Evolutionary conservation across 2,113 vertebrate species (phyloP).

Genomic region (Blennius ocellaris): DNA sequence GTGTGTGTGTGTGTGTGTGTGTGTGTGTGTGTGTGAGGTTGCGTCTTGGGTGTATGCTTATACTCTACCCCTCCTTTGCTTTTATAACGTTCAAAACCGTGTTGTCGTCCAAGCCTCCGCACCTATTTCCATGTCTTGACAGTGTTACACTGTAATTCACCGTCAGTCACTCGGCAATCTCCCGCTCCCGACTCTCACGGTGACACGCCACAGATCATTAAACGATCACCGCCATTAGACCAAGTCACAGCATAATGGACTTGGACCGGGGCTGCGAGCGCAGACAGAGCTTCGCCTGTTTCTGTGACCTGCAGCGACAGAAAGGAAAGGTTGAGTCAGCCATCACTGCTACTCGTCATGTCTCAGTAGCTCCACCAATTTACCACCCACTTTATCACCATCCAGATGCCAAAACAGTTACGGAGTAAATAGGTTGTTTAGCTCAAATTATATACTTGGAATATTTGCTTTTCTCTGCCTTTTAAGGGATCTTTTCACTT

Average conservation of each 20-base stretch:
- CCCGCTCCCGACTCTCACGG: constrained; percentile 30
- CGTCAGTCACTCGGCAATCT: constrained; percentile 54
- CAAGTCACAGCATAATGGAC: constrained; percentile 38
- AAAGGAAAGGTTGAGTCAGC: constrained; percentile 75
- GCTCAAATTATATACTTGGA: constrained; percentile 27
- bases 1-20: neutral
- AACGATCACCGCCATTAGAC: constrained; percentile 64
- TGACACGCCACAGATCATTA: constrained; percentile 65
- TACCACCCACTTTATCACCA: constrained; percentile 62
- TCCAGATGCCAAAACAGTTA: constrained; percentile 39
- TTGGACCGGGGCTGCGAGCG: constrained; percentile 33
- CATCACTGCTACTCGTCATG: constrained; percentile 58
- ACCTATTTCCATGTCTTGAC: constrained; percentile 58
- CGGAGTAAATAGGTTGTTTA: constrained; percentile 28
- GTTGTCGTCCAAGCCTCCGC: constrained; percentile 22
- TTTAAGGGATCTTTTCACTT: neutral
- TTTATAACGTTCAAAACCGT: constrained; percentile 15
- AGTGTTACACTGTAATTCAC: constrained; percentile 36
- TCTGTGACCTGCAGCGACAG: constrained; percentile 30
- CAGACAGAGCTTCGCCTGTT: constrained; percentile 74
- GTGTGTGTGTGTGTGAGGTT: neutral
- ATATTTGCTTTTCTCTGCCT: constrained; percentile 4
- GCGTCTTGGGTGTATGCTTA: constrained; percentile 4
- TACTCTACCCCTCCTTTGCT: constrained; percentile 1
- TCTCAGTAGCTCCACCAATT: constrained; percentile 51